These are phyloP conservation scores for Operophtera brumata DNA, from an alignment of 2,888 invertebrate genomes.

Conservation along the genomic window DNA sequence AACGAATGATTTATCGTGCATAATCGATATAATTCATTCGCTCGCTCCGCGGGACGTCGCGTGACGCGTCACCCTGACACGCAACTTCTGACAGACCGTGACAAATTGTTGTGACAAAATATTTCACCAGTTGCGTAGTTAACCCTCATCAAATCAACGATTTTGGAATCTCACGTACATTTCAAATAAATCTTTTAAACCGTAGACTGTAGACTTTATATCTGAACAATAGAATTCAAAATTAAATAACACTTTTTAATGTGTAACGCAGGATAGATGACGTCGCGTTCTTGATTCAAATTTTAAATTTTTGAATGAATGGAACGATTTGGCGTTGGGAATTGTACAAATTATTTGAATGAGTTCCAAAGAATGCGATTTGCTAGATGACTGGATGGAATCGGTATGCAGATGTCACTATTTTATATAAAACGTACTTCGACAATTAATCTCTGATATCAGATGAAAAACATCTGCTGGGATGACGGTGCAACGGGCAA, in stretches of 20 bases:
- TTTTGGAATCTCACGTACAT: slow-evolving; percentile 34
- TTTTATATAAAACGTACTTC: slow-evolving; percentile 19
- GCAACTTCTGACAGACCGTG: slow-evolving; percentile 70
- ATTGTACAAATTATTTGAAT: slow-evolving; percentile 38
- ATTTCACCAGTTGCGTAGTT: slow-evolving; percentile 78
- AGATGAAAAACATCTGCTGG: slow-evolving; percentile 32
- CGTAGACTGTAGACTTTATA: slow-evolving; percentile 7
- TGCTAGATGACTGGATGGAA: slow-evolving; percentile 29
- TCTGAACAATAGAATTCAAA: slow-evolving; percentile 12
- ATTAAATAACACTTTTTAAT: slow-evolving; percentile 14
- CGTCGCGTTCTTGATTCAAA: slow-evolving; percentile 46
- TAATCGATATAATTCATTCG: slow-evolving; percentile 74
- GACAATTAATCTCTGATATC: slow-evolving; percentile 34
- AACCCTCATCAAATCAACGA: slow-evolving; percentile 54
- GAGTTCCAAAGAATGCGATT: slow-evolving; percentile 27
- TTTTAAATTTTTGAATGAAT: slow-evolving; percentile 59
- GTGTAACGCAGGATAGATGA: slow-evolving; percentile 31
- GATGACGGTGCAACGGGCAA: slow-evolving; percentile 23
- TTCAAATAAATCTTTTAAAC: slow-evolving; percentile 11
- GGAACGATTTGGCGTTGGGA: slow-evolving; percentile 48
- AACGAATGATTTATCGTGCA: slow-evolving; percentile 68
- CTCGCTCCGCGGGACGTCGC: slow-evolving; percentile 55
- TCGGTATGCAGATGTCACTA: slow-evolving; percentile 33
- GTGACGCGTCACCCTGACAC: slow-evolving; percentile 62
- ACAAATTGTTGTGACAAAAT: slow-evolving; percentile 81